Percentiles rank a stretch among this genome's conserved stretches.
Conservation (phyloP, 2,797 vertebrate genomes). For the Mormyrops attenuatus region DNA sequence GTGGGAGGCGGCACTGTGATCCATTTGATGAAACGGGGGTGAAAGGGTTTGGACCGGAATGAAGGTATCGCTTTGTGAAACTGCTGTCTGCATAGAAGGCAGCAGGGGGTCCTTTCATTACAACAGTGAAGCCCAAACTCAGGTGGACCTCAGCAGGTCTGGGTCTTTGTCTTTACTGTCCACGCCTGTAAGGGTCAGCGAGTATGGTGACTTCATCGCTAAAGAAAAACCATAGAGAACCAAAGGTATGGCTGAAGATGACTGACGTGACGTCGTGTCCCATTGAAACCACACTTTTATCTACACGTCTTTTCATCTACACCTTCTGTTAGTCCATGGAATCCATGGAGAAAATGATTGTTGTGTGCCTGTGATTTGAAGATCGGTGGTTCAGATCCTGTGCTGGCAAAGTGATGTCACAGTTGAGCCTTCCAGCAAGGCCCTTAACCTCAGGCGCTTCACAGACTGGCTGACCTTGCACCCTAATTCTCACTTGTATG, state of each 20-base stretch:
- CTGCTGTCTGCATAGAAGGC: conserved; percentile 41
- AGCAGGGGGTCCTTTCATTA: conserved; percentile 39
- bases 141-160: conserved; percentile 30
- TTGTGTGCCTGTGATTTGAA: background rate
- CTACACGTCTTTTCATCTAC: background rate
- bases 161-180: conserved; percentile 40
- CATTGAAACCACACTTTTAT: conserved; percentile 36
- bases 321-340: background rate
- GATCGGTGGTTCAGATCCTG: background rate
- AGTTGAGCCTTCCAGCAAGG: background rate
- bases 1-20: conserved; percentile 23
- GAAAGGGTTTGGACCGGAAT: conserved; percentile 45
- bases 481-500: background rate
- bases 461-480: background rate
- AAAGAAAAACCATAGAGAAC: conserved; percentile 30
- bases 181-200: conserved; percentile 44
- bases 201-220: conserved; percentile 39
- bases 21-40: conserved; percentile 35
- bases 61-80: conserved; percentile 38
- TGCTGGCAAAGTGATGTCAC: background rate
- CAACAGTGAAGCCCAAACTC: conserved; percentile 42
- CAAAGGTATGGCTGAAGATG: conserved; percentile 35
- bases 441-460: background rate
- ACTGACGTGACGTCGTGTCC: conserved; percentile 39
- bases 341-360: background rate